A percentile compares a stretch with the other conserved stretches of the same genome.
phyloP scores from a whole-genome alignment of 1,140 invertebrate genomes.

The Cydia splendana region DNA sequence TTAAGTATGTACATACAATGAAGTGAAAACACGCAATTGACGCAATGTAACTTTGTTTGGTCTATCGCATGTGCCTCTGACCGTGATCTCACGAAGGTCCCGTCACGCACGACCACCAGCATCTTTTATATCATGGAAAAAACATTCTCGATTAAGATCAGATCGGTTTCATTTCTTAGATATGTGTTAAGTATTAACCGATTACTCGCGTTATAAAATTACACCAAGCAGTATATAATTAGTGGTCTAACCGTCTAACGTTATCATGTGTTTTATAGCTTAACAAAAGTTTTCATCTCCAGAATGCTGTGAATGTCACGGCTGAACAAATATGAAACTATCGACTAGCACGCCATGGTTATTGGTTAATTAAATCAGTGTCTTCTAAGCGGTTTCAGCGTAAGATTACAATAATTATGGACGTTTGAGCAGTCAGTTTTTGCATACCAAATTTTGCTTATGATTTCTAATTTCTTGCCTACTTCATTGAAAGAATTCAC shows the following conservation, averaged over 20 bases:
- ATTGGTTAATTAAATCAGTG: not conserved
- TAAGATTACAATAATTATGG: not conserved
- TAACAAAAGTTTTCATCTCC: slow-evolving; percentile 6
- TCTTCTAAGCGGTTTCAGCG: not conserved
- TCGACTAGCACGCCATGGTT: not conserved
- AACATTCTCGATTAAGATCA: not conserved
- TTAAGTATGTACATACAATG: not conserved
- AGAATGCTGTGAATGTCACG: not conserved
- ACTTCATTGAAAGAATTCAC: too few species aligned
- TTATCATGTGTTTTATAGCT: not conserved
- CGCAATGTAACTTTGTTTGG: not conserved
- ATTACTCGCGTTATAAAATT: not conserved
- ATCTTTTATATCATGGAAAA: slow-evolving; percentile 6
- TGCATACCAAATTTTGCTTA: too few species aligned
- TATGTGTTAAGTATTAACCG: not conserved
- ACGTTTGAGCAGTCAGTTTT: not conserved
- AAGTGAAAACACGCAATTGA: slow-evolving; percentile 1
- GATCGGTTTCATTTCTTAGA: slow-evolving; percentile 1
- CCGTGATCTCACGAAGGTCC: slow-evolving; percentile 20
- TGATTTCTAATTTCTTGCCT: too few species aligned
- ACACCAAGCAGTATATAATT: not conserved
- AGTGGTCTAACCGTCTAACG: not conserved
- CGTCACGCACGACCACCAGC: slow-evolving; percentile 11
- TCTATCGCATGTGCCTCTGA: not conserved
- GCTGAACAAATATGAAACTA: slow-evolving; percentile 18